Base-by-base conservation (phyloP, 2,888 invertebrate genomes). In the Hirtodrosophila cameraria region DNA sequence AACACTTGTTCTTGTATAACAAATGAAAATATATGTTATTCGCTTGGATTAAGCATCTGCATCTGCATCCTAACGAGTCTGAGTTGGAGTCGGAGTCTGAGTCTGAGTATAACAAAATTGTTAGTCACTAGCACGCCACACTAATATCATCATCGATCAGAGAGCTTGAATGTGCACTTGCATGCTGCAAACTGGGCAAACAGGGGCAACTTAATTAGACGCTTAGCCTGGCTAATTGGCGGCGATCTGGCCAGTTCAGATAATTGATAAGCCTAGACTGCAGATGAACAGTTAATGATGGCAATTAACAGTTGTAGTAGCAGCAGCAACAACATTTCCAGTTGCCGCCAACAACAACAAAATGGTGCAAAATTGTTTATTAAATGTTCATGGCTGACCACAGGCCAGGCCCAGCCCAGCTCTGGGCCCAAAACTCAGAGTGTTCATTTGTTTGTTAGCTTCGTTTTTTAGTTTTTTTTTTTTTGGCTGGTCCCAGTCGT, bases 201-300 rank as follows among this genome's bases (percentile, higher is more conserved):
- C 55, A 61, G 74, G 66, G 69, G 79, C 71, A 79, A 77, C 79
- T 79, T 82, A 85, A 83, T 83, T 82, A 85, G 79, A 80, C 82
- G 80, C 83, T 85, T 82, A 70, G 80, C 50, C 70, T 39, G 65
- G 70, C 83, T 84, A 79, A 83, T 79, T 80, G 78, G 85, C 66
- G 48, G 33, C 60, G 49, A 64, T 61, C 53, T 55, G 57, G 62
- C 70, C 41, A 59, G 59, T 36, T 39, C 20, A 53, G 63, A 60
- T 59, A 85, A 85, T 81, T 79, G 82, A 85, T 84, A 85, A 80
- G 71, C 80, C 54, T 54, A 55, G 45, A 36, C 61, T 77, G 83
- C 83, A 79, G 80, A 81, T 81, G 80, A 82, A 72, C 81, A 84
- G 63, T 78, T 80, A 85, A 83, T 78, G 80, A 77, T 72, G 75